Conservation (phyloP, 1,140 invertebrate genomes). For the Neodiprion lecontei region DNA sequence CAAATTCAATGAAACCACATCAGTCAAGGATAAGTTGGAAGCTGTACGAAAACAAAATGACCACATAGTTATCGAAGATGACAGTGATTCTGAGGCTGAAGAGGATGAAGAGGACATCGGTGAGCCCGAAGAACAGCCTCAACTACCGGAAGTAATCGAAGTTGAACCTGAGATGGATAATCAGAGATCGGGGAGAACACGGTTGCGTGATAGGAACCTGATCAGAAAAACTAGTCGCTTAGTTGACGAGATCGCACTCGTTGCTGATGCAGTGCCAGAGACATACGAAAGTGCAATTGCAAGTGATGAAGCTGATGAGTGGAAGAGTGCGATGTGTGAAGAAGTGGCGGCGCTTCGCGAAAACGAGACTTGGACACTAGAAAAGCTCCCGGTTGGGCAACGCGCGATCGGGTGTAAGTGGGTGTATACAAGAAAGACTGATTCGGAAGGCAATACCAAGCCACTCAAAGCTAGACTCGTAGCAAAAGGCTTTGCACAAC, state of each 20-base stretch:
- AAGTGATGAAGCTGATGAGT: constrained; percentile 23
- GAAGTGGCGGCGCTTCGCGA: constrained; percentile 34
- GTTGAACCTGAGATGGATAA: neutral
- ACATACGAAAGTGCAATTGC: constrained; percentile 21
- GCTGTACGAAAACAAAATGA: too few relatives aligned
- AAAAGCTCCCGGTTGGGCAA: constrained; percentile 27
- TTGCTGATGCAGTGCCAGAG: constrained; percentile 45
- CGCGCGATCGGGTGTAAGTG: constrained; percentile 38
- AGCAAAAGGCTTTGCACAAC: constrained; percentile 52
- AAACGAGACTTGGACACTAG: constrained; percentile 39
- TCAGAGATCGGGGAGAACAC: neutral
- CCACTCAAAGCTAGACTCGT: constrained; percentile 32
- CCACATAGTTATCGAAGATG: too few relatives aligned
- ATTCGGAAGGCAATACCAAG: constrained; percentile 33
- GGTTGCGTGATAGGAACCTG: constrained; percentile 1
- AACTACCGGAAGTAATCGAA: neutral
- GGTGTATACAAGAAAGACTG: constrained; percentile 40
- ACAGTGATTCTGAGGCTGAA: neutral
- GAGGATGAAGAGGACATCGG: too few relatives aligned
- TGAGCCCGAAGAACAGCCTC: too few relatives aligned
- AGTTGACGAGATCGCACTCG: constrained; percentile 9
- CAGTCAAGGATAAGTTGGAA: neutral
- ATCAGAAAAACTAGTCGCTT: constrained; percentile 23
- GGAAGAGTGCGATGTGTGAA: constrained; percentile 36
- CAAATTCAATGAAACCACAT: constrained; percentile 15